Evolutionary conservation across 2,888 invertebrate genomes (phyloP), one percentile per base, ranked within the genome.

Genomic region (Quadriops clusia): DNA sequence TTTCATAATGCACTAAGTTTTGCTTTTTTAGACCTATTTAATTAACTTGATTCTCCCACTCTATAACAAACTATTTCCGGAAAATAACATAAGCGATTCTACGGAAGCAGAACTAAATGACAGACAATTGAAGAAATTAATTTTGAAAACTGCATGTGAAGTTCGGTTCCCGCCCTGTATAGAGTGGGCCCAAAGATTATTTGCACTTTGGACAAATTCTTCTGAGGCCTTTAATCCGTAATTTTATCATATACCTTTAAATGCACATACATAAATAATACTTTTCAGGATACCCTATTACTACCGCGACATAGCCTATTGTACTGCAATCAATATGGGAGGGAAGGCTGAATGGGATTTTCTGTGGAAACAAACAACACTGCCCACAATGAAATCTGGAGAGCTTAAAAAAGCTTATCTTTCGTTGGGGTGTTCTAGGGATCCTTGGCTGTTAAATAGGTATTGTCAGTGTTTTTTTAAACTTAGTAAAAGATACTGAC

Each of bases 331-430:
- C 1, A 66, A 65, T 31, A 56, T 70, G 33, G 83, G 84, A 21
- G 70, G 70, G 0, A 58, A 68, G 12, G 60, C 61, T 1, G 82
- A 82, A 49, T 86, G 82, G 74, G 66, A 78, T 17, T 77, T 77
- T 54, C 60, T 81, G 20, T 79, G 76, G 70, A 45, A 65, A 3
- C 60, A 70, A 42, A 82, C 33, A 13, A 33, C 28, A 7, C 15
- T 20, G 3, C 22, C 26, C 6, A 29, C 23, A 18, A 27, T 27
- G 2, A 29, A 17, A 20, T 27, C 22, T n/a, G n/a, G n/a, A 2
- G 29, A 36, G n/a, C 29, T 29, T n/a, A 17, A 36, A 23, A 29
- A 36, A 9, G 76, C 58, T 23, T 60, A 58, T 46, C 61, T 60
- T 38, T 52, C 54, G 30, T 52, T 73, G 41, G 67, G 72, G n/a